Evolutionary conservation across 1,140 invertebrate genomes (phyloP), one percentile per base, ranked within the genome.

Genomic region (Arion vulgaris): DNA sequence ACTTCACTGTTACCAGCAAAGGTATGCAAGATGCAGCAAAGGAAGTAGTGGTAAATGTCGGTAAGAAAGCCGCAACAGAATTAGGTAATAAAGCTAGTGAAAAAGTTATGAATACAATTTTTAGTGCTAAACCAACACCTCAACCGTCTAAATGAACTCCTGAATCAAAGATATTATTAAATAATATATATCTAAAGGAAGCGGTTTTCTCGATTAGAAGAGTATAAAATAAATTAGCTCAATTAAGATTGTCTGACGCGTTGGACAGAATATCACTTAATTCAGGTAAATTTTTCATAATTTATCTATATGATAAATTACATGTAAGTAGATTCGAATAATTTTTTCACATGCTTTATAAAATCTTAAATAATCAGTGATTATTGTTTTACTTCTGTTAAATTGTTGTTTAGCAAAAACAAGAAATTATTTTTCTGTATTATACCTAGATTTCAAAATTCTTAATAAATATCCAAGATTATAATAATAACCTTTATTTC

Each of bases 261-360:
- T n/a, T n/a, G n/a, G n/a, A n/a, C n/a, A n/a, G n/a, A n/a, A n/a
- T n/a, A n/a, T n/a, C n/a, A n/a, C n/a, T n/a, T n/a, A n/a, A n/a
- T n/a, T n/a, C n/a, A n/a, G n/a, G n/a, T n/a, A n/a, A n/a, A n/a
- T n/a, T n/a, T n/a, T 62, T 62, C 57, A 62, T 62, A n/a, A 62
- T 62, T n/a, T 62, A 9, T 62, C 57, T 62, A 62, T 62, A 62
- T 62, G 57, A 62, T 62, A 62, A 62, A 62, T 62, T 62, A n/a
- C 57, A 62, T 5, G 13, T 62, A 5, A 62, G 13, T 62, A 62
- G 26, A 62, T 15, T 62, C 5, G 13, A 19, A 62, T 62, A n/a
- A n/a, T 19, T 23, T 62, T 15, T 15, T 62, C 26, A 62, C 57
- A 62, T 23, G 4, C 57, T 15, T 19, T n/a, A 62, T 13, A 62